These are phyloP conservation scores for Euthynnus affinis DNA, from an alignment of 2,797 vertebrate genomes.

Conservation along the genomic window DNA sequence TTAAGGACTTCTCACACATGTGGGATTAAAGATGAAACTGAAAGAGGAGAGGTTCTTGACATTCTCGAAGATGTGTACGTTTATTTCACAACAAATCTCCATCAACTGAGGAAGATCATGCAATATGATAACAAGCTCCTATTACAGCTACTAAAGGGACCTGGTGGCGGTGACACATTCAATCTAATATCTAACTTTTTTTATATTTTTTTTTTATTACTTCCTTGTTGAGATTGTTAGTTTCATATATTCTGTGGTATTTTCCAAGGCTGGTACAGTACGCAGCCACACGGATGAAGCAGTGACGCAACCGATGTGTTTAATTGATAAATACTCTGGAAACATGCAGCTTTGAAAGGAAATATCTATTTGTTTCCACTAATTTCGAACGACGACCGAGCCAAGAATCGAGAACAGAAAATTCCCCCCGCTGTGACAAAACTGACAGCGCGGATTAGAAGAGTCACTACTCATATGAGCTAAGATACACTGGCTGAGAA, in stretches of 20 bases:
- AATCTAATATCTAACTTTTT: too few species aligned
- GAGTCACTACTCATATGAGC: constrained; percentile 28
- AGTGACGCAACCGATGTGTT: not conserved
- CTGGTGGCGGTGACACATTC: too few species aligned
- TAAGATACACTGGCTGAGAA: constrained; percentile 20
- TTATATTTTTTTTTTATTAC: not conserved
- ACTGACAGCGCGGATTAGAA: constrained; percentile 28
- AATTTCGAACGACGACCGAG: not conserved
- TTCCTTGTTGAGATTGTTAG: not conserved
- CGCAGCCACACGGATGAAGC: not conserved
- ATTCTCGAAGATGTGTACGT: too few species aligned
- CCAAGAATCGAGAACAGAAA: constrained; percentile 21
- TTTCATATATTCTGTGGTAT: not conserved
- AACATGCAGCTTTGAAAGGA: not conserved
- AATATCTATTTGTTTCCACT: not conserved
- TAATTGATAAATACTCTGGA: constrained; percentile 11
- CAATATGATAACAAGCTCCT: too few species aligned
- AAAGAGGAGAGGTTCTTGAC: too few species aligned
- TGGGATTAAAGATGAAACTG: too few species aligned
- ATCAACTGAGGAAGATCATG: too few species aligned
- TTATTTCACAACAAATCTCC: too few species aligned
- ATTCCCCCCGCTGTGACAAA: constrained; percentile 34
- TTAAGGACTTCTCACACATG: too few species aligned
- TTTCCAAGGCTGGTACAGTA: too few species aligned
- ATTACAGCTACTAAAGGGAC: too few species aligned